Evolutionary conservation across 2,797 vertebrate species (phyloP).

Genomic region (Melanotaenia boesemani): DNA sequence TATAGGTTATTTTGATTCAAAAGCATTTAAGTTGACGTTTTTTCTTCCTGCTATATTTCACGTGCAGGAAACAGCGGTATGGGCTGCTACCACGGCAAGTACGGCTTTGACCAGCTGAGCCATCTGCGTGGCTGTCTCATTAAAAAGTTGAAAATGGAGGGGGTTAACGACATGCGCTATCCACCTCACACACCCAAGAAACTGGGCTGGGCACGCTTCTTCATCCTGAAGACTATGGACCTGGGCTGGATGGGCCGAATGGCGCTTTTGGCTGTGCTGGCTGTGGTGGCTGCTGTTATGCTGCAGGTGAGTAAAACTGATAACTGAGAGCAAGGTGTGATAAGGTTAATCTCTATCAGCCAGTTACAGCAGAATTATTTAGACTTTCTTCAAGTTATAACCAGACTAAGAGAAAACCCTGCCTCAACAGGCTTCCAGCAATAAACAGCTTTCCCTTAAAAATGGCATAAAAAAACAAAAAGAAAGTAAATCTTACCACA

Average conservation of each 20-base stretch:
- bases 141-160: conserved; percentile 88
- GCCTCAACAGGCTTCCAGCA: neutral
- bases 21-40: neutral
- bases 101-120: conserved; percentile 91
- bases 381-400: neutral
- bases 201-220: conserved; percentile 81
- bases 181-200: conserved; percentile 85
- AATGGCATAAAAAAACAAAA: neutral
- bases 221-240: conserved; percentile 77
- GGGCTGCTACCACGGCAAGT: conserved; percentile 90
- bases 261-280: conserved; percentile 67
- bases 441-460: neutral
- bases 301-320: conserved; percentile 72
- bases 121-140: conserved; percentile 89
- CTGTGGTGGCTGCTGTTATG: conserved; percentile 66
- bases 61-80: conserved; percentile 91
- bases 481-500: neutral
- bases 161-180: conserved; percentile 84
- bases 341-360: neutral
- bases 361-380: neutral
- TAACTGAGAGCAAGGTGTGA: too few relatives aligned
- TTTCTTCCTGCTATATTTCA: conserved; percentile 1
- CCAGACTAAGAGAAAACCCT: neutral
- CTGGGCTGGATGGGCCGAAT: conserved; percentile 72
- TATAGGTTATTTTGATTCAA: neutral